These are phyloP conservation scores for Eutolmus rufibarbis DNA, from an alignment of 2,888 invertebrate genomes.

Conservation along the genomic window DNA sequence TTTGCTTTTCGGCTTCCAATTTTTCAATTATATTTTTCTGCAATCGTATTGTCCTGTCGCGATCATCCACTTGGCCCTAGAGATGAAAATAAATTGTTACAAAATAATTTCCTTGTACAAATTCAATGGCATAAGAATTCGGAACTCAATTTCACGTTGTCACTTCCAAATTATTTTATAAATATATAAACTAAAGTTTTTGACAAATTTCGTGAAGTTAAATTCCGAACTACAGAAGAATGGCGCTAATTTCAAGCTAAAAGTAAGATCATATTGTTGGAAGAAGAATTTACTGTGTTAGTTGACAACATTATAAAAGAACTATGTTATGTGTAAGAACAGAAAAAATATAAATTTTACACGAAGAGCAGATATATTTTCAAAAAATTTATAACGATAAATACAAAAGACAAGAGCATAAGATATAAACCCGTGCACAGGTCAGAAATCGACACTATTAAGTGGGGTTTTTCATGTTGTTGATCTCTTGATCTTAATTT, in stretches of 20 bases:
- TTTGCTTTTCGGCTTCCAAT: slow-evolving; percentile 61
- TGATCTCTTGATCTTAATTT: no score
- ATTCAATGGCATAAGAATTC: background rate
- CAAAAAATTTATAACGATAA: no score
- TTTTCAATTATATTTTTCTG: slow-evolving; percentile 79
- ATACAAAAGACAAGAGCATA: no score
- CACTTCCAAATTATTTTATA: background rate
- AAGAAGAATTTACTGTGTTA: background rate
- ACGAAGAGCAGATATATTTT: background rate
- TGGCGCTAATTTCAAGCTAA: background rate
- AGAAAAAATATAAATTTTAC: background rate
- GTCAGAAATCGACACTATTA: no score
- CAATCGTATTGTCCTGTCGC: slow-evolving; percentile 80
- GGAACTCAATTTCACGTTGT: background rate
- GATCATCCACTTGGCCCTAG: slow-evolving; percentile 84
- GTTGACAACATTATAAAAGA: background rate
- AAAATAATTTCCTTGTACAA: background rate
- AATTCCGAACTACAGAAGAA: background rate
- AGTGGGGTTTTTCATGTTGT: no score
- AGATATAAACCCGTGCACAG: no score
- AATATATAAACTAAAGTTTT: background rate
- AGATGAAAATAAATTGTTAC: slow-evolving; percentile 47
- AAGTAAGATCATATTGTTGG: background rate
- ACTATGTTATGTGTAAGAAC: background rate
- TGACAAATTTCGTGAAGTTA: background rate